Conservation (phyloP, 2,888 invertebrate genomes). For the Cerastis rubricosa region DNA sequence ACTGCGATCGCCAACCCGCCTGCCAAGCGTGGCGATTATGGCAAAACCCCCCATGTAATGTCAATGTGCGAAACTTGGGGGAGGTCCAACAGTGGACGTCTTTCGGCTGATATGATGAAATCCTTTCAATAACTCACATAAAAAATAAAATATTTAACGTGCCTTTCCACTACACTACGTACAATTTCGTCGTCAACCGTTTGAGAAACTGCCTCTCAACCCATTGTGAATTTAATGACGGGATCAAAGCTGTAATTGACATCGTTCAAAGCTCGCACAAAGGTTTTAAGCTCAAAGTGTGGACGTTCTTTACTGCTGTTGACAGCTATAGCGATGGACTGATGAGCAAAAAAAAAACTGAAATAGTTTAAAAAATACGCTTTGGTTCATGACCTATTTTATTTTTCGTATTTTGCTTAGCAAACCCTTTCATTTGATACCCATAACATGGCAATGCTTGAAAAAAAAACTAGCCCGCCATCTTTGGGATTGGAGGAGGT, state of each 20-base stretch:
- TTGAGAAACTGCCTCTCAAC: constrained; percentile 27
- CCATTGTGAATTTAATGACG: constrained; percentile 32
- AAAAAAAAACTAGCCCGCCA: too few species aligned
- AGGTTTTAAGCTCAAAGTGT: constrained; percentile 18
- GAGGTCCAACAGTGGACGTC: too few species aligned
- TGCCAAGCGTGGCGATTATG: too few species aligned
- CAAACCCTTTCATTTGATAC: too few species aligned
- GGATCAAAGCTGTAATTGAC: constrained; percentile 47
- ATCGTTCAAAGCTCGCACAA: constrained; percentile 13
- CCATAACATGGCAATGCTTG: too few species aligned
- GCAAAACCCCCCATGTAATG: too few species aligned
- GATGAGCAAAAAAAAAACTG: neutral
- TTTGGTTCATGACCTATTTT: too few species aligned
- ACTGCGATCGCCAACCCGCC: too few species aligned
- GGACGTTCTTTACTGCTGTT: neutral
- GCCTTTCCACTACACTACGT: constrained; percentile 22
- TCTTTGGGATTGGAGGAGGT: too few species aligned
- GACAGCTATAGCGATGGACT: neutral
- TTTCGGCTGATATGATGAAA: too few species aligned
- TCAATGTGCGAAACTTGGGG: too few species aligned
- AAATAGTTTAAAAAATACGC: neutral
- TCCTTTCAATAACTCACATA: neutral
- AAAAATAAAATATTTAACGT: neutral
- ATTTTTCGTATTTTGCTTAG: too few species aligned
- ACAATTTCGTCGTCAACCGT: constrained; percentile 35